phyloP scores from a whole-genome alignment of 2,797 vertebrate genomes.

The Acrossocheilus fasciatus region DNA sequence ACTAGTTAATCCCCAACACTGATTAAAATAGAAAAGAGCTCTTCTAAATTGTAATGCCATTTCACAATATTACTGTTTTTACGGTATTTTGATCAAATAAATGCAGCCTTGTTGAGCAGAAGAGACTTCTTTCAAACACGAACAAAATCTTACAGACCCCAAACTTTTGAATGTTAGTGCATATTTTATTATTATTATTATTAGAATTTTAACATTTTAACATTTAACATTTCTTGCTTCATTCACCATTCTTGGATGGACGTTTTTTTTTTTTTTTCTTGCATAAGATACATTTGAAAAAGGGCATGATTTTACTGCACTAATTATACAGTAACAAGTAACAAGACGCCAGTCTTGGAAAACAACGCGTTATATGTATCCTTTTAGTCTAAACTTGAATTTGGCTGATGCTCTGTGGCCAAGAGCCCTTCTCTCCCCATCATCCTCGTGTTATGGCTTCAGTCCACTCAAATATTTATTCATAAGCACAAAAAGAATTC shows the following conservation, averaged over 20 bases:
- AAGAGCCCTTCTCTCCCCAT: background rate
- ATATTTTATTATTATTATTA: background rate
- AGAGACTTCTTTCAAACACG: background rate
- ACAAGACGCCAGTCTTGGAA: background rate
- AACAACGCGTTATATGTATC: background rate
- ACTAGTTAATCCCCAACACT: too few relatives aligned
- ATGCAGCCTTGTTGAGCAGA: background rate
- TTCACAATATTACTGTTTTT: background rate
- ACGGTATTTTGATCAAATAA: background rate
- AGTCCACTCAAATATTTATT: conserved; percentile 55
- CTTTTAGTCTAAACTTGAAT: conserved; percentile 1
- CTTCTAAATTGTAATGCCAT: background rate
- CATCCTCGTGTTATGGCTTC: conserved; percentile 35
- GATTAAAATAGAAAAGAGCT: background rate
- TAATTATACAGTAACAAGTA: background rate
- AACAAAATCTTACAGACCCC: background rate
- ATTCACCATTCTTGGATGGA: too few relatives aligned
- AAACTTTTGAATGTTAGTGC: background rate
- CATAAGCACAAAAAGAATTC: conserved; percentile 45
- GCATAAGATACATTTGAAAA: background rate
- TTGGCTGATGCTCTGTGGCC: background rate
- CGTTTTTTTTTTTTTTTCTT: background rate
- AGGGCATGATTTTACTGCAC: background rate
- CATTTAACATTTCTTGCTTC: background rate
- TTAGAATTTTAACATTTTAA: too few relatives aligned